Conservation (phyloP, 1,140 invertebrate species). For the Aphidius gifuensis region DNA sequence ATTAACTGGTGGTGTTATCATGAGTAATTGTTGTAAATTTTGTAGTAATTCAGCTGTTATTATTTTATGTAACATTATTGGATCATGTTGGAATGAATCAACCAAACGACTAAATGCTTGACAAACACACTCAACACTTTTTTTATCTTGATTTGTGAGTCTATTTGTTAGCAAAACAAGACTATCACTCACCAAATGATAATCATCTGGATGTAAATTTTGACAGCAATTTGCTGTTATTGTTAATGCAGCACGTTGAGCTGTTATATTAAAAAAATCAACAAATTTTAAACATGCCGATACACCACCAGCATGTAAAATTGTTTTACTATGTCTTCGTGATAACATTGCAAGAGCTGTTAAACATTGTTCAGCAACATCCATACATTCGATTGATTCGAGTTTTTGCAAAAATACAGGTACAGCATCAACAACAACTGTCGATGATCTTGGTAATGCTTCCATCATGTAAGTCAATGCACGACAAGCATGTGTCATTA, state of each 20-base stretch:
- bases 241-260: conserved; percentile 89
- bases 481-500: conserved; percentile 99
- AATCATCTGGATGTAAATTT: conserved; percentile 89
- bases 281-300: conserved; percentile 92
- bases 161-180: conserved; percentile 81
- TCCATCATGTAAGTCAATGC: conserved; percentile 99
- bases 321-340: conserved; percentile 92
- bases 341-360: conserved; percentile 96
- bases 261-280: conserved; percentile 96
- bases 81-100: conserved; percentile 93
- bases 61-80: conserved; percentile 88
- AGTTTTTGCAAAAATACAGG: conserved; percentile 94
- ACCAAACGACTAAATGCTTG: conserved; percentile 93
- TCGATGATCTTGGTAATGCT: conserved; percentile 91
- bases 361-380: conserved; percentile 95
- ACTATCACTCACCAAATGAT: conserved; percentile 86
- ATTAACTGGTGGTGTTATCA: conserved; percentile 88
- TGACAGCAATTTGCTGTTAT: conserved; percentile 97
- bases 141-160: conserved; percentile 93
- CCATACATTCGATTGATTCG: conserved; percentile 98
- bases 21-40: conserved; percentile 89
- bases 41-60: conserved; percentile 88
- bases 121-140: conserved; percentile 95
- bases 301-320: conserved; percentile 91
- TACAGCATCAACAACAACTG: conserved; percentile 94